phyloP scores from a whole-genome alignment of 2,797 vertebrate species.

The Hypotaenidia philippensis region DNA sequence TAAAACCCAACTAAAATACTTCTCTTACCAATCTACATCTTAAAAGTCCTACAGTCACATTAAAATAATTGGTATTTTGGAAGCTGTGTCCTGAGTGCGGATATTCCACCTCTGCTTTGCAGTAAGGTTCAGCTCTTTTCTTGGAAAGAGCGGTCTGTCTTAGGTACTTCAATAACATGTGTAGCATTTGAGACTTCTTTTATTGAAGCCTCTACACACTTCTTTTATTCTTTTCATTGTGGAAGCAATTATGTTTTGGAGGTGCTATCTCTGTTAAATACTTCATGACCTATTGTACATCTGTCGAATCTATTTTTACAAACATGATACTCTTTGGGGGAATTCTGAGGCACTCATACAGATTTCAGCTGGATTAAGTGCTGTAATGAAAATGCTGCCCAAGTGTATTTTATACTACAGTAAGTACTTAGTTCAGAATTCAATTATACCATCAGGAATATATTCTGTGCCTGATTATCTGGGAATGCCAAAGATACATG shows the following conservation, averaged over 20 bases:
- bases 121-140: background rate
- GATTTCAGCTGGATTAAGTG: constrained; percentile 51
- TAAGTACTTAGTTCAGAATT: constrained; percentile 53
- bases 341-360: constrained; percentile 8
- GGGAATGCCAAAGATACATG: background rate
- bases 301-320: constrained; percentile 43
- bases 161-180: background rate
- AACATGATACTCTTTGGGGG: constrained; percentile 2
- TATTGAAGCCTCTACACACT: background rate
- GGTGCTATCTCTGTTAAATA: constrained; percentile 38
- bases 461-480: constrained; percentile 23
- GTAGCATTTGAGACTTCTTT: background rate
- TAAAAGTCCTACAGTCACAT: background rate
- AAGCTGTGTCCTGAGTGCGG: background rate
- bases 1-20: background rate
- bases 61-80: background rate
- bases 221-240: background rate
- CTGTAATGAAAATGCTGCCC: constrained; percentile 40
- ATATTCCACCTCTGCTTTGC: background rate
- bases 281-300: background rate
- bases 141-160: background rate
- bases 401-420: constrained; percentile 36
- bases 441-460: constrained; percentile 40
- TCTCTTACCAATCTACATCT: background rate
- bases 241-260: constrained; percentile 24